Evolutionary conservation across 2,113 vertebrate species (phyloP).

Genomic region (Piaya cayana): DNA sequence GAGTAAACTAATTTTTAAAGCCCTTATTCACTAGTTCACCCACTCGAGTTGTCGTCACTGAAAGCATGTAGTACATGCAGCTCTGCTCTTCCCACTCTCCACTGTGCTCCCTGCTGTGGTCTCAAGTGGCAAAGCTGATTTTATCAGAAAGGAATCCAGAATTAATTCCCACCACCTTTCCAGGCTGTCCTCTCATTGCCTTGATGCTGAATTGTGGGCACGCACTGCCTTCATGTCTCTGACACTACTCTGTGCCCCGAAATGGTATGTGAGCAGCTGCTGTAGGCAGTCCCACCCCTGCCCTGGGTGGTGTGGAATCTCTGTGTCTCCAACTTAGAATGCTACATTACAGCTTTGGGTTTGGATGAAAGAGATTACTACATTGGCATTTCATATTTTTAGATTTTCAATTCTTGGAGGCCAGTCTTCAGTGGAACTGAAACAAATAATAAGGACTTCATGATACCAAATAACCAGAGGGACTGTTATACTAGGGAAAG

Average conservation of each 20-base stretch:
- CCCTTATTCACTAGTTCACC: background rate
- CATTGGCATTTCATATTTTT: background rate
- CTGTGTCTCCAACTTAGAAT: background rate
- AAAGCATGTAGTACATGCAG: background rate
- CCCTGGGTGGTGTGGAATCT: background rate
- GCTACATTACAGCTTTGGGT: background rate
- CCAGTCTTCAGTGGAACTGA: background rate
- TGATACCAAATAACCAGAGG: background rate
- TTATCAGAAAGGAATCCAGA: background rate
- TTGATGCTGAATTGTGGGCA: background rate
- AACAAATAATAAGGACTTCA: background rate
- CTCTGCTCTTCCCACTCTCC: background rate
- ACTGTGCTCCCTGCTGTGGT: background rate
- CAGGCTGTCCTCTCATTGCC: background rate
- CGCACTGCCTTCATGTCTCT: too few species aligned
- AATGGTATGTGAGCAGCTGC: accelerated
- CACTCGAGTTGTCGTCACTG: accelerated
- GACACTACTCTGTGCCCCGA: background rate
- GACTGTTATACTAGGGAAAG: background rate
- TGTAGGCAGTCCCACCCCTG: background rate
- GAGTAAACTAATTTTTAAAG: background rate
- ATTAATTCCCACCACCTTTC: background rate
- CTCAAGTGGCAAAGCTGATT: accelerated
- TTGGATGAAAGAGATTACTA: background rate
- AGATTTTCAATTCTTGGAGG: background rate